These are phyloP conservation scores for Karalla daura DNA, from an alignment of 2,797 vertebrate species.

Conservation along the genomic window DNA sequence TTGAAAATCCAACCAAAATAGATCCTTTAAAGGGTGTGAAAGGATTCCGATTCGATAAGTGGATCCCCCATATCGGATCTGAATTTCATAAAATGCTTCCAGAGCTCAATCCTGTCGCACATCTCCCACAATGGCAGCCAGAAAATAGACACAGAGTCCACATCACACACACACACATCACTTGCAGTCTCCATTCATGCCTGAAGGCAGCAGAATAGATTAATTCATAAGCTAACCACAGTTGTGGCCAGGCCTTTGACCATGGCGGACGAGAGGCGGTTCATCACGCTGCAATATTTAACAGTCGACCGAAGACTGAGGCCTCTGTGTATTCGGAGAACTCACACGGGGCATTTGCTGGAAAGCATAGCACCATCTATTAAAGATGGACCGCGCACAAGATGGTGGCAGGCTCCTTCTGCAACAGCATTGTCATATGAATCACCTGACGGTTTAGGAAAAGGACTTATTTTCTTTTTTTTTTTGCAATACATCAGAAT, in stretches of 20 bases:
- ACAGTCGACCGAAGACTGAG: constrained; percentile 45
- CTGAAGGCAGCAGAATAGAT: constrained; percentile 48
- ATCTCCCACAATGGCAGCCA: background rate
- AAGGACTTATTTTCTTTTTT: background rate
- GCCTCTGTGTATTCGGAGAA: constrained; percentile 39
- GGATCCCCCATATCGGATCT: background rate
- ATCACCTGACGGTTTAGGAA: background rate
- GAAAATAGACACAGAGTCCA: constrained; percentile 9
- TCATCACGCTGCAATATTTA: constrained; percentile 64
- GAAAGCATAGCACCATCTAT: constrained; percentile 47
- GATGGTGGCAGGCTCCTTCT: constrained; percentile 4
- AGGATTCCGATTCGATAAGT: background rate
- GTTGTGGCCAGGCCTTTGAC: constrained; percentile 22
- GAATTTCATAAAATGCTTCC: background rate
- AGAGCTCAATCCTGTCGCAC: background rate
- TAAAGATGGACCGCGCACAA: constrained; percentile 38
- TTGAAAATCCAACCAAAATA: background rate
- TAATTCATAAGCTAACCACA: constrained; percentile 40
- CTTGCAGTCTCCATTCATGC: constrained; percentile 36
- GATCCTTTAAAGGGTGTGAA: background rate
- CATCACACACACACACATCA: constrained; percentile 29
- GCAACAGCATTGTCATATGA: background rate
- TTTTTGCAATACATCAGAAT: too few species aligned
- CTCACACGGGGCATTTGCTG: constrained; percentile 31
- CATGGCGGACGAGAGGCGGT: constrained; percentile 19